Conservation (phyloP, 2,113 vertebrate genomes). For the Elachura formosa region DNA sequence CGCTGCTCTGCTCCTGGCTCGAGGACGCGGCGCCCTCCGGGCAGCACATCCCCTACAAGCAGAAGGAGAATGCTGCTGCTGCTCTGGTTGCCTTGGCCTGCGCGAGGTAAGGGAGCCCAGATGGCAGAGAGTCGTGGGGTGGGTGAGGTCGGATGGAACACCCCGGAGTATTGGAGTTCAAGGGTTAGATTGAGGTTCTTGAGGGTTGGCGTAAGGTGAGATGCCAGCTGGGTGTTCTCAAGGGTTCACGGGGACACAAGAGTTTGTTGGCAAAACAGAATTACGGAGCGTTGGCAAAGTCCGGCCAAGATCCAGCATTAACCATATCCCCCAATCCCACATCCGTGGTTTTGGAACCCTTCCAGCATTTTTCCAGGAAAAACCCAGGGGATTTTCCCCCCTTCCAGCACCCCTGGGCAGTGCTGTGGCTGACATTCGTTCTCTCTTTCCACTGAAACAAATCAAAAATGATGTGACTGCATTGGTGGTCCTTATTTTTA, state of each 20-base stretch:
- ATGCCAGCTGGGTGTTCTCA: background rate
- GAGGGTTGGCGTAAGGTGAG: fast-evolving
- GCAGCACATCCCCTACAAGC: conserved; percentile 77
- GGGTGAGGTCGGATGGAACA: no score
- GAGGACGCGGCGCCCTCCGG: conserved; percentile 80
- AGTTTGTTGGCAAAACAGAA: background rate
- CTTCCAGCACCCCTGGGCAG: no score
- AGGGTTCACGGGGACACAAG: background rate
- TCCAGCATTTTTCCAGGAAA: no score
- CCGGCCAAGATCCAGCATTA: background rate
- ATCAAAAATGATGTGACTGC: background rate
- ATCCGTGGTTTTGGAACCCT: background rate
- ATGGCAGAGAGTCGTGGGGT: fast-evolving
- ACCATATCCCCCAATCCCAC: background rate
- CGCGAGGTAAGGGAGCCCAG: conserved; percentile 82
- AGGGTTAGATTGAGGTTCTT: background rate
- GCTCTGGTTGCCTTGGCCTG: conserved; percentile 95
- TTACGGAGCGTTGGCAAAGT: background rate
- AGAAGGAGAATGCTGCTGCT: conserved; percentile 95
- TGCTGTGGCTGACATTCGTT: background rate
- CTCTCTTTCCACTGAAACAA: background rate
- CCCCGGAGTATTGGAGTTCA: background rate
- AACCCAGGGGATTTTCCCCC: no score
- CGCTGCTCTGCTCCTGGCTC: conserved; percentile 94
- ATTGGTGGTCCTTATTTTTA: background rate